These are phyloP conservation scores for Lasiurus cinereus DNA, from an alignment of 2,113 vertebrate genomes.

Conservation along the genomic window DNA sequence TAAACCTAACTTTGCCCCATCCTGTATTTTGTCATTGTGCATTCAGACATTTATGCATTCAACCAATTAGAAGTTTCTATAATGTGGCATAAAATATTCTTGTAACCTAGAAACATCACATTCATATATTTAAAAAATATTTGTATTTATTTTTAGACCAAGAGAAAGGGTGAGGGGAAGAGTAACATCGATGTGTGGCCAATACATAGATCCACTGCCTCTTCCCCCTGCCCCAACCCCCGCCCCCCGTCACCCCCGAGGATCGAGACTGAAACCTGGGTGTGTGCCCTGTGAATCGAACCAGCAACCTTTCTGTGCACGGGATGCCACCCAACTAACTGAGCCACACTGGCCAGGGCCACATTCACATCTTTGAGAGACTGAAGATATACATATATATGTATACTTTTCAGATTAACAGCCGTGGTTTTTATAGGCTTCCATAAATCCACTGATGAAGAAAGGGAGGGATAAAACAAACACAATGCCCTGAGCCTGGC, in stretches of 20 bases:
- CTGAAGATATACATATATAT: not conserved
- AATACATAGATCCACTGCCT: too few species aligned
- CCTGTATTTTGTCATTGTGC: not conserved
- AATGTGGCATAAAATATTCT: not conserved
- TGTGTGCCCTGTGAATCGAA: too few species aligned
- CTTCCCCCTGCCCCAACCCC: too few species aligned
- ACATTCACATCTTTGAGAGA: not conserved
- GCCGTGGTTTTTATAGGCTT: not conserved
- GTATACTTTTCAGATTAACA: not conserved
- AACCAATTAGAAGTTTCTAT: not conserved
- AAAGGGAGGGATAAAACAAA: not conserved
- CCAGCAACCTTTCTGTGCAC: too few species aligned
- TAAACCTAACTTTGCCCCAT: not conserved
- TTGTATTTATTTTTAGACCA: too few species aligned
- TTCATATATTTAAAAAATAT: not conserved
- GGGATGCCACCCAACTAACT: too few species aligned
- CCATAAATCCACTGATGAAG: not conserved
- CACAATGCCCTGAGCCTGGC: slow-evolving; percentile 25
- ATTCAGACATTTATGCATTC: not conserved
- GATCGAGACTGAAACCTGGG: too few species aligned
- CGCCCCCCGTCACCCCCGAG: too few species aligned
- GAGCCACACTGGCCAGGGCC: too few species aligned
- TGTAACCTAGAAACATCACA: not conserved
- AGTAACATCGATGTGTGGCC: too few species aligned
- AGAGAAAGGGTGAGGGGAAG: too few species aligned